phyloP scores from a whole-genome alignment of 2,113 vertebrate species.

The Cervus canadensis region DNA sequence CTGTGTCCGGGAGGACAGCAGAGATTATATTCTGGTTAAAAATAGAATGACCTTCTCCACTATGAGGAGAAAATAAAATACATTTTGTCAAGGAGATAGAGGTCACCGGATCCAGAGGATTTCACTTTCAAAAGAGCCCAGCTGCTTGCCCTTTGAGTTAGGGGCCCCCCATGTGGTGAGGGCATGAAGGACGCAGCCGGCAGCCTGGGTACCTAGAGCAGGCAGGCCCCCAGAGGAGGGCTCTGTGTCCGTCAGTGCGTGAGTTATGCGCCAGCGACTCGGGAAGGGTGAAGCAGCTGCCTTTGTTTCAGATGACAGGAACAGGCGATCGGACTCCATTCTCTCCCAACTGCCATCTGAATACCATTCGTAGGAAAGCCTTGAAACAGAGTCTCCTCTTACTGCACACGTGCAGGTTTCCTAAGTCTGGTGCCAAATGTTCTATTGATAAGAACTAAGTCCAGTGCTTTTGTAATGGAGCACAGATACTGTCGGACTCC shows the following conservation, averaged over 20 bases:
- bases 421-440: not conserved
- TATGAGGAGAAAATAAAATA: slow-evolving; percentile 49
- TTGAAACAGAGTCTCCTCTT: not conserved
- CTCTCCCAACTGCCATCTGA: not conserved
- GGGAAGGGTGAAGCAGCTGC: slow-evolving; percentile 52
- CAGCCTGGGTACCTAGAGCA: not conserved
- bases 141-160: slow-evolving; percentile 33
- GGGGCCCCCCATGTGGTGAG: not conserved
- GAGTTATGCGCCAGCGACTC: not conserved
- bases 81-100: slow-evolving; percentile 58
- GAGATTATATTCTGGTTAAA: slow-evolving; percentile 60
- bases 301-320: slow-evolving; percentile 32
- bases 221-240: not conserved
- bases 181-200: not conserved
- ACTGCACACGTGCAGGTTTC: not conserved
- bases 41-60: slow-evolving; percentile 59
- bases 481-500: not conserved
- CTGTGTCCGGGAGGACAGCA: not conserved
- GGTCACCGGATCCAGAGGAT: slow-evolving; percentile 28
- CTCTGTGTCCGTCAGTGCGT: not conserved
- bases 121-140: slow-evolving; percentile 46
- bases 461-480: not conserved
- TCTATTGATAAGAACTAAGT: slow-evolving; percentile 4
- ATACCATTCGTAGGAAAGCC: not conserved
- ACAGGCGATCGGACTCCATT: not conserved